Evolutionary conservation across 2,888 invertebrate genomes (phyloP), one percentile per base, ranked within the genome.

Genomic region (Cactoblastis cactorum): DNA sequence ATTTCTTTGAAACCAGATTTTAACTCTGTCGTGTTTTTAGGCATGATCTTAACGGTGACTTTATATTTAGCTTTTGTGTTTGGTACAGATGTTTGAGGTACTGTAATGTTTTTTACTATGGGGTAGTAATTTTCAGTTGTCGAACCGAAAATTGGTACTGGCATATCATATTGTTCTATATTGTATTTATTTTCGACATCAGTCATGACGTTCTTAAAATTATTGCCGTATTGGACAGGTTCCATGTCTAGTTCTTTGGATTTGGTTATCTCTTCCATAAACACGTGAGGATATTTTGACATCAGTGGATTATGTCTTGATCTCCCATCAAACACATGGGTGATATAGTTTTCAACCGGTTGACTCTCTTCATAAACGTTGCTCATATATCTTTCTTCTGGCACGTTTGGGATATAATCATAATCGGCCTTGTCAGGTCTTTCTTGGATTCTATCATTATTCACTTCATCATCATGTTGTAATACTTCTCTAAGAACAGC

Each of bases 281-380:
- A 78, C 28, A 88, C 65, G 49, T 88, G 87, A 1, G 87, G 87
- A 48, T 88, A 88, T 65, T 77, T 83, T 0, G 80, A 74, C 80
- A 83, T 82, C 3, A 84, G 59, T 3, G 65, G 56, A 52, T 75
- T 79, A 22, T 76, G 74, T 48, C 35, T 35, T 24, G 46, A 47
- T 22, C 46, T 8, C 9, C 35, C 15, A 3, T 47, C 22, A 14
- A 47, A 47, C 22, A 43, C 22, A 4, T 43, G 43, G 1, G 43
- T 43, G 1, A 28, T 12, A 28, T 43, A 43, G 11, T 43, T 28
- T 24, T 28, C 43, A 2, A 17, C 15, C 0, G 43, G 43, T 17
- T 17, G 43, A 8, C 4, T 28, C 0, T 43, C 43, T 8, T 43
- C 43, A 14, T 17, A 41, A n/a, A 41, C 12, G 9, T 22, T 19